Evolutionary conservation across 2,797 vertebrate species (phyloP).

Genomic region (Anguilla anguilla): DNA sequence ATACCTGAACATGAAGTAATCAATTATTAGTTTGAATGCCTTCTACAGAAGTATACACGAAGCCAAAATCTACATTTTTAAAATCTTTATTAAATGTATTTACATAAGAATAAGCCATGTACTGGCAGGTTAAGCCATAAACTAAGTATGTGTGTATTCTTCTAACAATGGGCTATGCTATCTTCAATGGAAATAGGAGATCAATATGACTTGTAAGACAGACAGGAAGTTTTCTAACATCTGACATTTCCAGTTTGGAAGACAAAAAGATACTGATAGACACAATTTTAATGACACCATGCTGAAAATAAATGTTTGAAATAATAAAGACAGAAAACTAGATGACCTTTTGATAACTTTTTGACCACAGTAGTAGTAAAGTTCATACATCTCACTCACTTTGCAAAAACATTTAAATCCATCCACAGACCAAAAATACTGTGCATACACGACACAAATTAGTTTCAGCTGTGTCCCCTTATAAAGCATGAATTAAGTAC

Average conservation of each 20-base stretch:
- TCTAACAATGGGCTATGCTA: neutral
- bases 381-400: neutral
- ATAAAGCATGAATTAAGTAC: neutral
- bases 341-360: neutral
- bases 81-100: too few relatives aligned
- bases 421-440: neutral
- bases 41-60: too few relatives aligned
- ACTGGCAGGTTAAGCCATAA: too few relatives aligned
- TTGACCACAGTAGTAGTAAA: neutral
- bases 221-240: neutral
- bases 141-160: neutral
- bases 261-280: neutral
- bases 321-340: neutral
- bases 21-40: too few relatives aligned
- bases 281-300: neutral
- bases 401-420: neutral
- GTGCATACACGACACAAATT: neutral
- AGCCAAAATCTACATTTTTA: too few relatives aligned
- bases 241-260: neutral
- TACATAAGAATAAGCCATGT: too few relatives aligned
- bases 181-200: neutral
- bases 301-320: neutral
- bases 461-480: neutral
- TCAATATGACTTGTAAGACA: neutral
- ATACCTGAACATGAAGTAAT: too few relatives aligned